Base-by-base conservation (phyloP, 2,113 vertebrate genomes). In the Zonotrichia leucophrys region DNA sequence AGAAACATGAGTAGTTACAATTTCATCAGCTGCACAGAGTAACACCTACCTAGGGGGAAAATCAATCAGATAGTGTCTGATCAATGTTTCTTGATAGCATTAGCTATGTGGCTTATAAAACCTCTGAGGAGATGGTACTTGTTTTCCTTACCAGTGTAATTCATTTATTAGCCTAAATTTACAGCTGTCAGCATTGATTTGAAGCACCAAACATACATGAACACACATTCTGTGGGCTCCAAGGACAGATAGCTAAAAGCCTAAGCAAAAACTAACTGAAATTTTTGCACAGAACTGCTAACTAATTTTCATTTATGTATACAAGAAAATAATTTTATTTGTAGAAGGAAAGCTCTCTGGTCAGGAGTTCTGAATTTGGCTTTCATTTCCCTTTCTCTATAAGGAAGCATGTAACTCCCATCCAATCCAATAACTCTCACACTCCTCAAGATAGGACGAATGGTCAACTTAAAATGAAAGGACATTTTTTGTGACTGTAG, bases 161-260 rank as follows among this genome's bases (percentile, higher is more conserved):
- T 96, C 94, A 96, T 96, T 97, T 97, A 97, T 97, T 97, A 97
- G 91, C 74, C 39, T 83, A 92, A 96, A 97, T 97, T 97, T 97
- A 97, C 73, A 97, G 52, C 79, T 97, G 95, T 96, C 94, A 96
- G 75, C 73, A 96, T 46, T 96, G 75, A 97, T 97, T 98, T 96
- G 95, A 42, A 94, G 46, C 35, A 84, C 46, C 10, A 31, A 83
- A 94, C 28, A 4, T 79, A 93, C 91, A 42, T 23, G 53, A 91
- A 62, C 58, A 91, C 69, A 89, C 50, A 89, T 83, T 95, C 63
- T 87, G 42, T n/a, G 68, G 15, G 25, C 86, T 97, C 95, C 97
- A 97, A 97, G 97, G 95, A 68, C 91, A 91, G 22, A 30, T 5
- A 89, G 39, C 50, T 96, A 84, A 93, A 93, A 97, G 18, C 10